Base-by-base conservation (phyloP, 2,888 invertebrate genomes). In the Pterostichus madidus region DNA sequence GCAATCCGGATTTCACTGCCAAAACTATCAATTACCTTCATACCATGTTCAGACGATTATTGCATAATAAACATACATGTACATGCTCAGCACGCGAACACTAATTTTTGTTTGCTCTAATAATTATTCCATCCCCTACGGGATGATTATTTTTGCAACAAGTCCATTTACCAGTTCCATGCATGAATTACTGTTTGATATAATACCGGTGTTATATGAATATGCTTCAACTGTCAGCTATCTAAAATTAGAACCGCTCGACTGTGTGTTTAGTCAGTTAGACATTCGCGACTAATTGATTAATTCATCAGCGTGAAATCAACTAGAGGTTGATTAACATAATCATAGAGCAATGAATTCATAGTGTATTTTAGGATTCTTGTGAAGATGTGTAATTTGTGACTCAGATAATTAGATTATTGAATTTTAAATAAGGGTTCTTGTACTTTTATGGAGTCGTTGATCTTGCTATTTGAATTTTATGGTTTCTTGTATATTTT, bases 251-350 rank as follows among this genome's bases (percentile, higher is more conserved):
- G 39, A 2, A 5, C 5, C 5, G 39, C 6, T 6, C 3, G 39
- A 39, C 24, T 39, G 39, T 39, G 39, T 39, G 39, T 39, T 39
- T 39, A 35, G 35, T 35, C 35, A 35, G 35, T 46, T n/a, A 46
- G 46, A 46, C 8, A 46, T 8, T n/a, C 8, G 46, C 3, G 8
- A 46, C 10, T 46, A 49, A 49, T 49, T 49, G 49, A 49, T 49
- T 49, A 49, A 49, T 49, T 49, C 49, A 49, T 49, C 49, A 49
- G 2, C n/a, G 49, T 49, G 8, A 49, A 49, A 49, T 49, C 49
- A 39, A 49, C 49, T 10, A 39, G 5, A 0, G n/a, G 5, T 6
- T 13, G 11, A 49, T 49, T 4, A 49, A 5, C 49, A 49, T 49
- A 49, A 49, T 11, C n/a, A 49, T 13, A 49, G n/a, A 10, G 49